Conservation (phyloP, 2,113 vertebrate genomes). For the Martes martes region DNA sequence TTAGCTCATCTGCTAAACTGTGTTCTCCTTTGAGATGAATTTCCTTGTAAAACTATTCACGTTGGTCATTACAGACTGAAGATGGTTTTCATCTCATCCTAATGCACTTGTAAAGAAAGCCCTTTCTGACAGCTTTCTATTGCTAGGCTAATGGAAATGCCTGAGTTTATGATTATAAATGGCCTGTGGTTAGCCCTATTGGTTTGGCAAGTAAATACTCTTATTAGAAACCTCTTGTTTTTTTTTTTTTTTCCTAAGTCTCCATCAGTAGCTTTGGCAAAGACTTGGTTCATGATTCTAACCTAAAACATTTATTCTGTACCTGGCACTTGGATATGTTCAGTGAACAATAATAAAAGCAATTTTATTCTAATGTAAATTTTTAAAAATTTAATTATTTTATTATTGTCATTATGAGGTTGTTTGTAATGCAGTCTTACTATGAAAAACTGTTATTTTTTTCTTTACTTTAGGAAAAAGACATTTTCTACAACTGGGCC, state of each 20-base stretch:
- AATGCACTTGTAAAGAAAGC: neutral
- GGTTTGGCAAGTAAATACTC: neutral
- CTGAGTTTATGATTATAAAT: neutral
- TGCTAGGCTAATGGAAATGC: neutral
- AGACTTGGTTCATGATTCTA: neutral
- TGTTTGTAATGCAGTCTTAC: neutral
- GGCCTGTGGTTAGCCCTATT: neutral
- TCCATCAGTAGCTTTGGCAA: neutral
- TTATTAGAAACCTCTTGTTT: neutral
- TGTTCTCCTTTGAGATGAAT: neutral
- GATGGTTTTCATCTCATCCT: neutral
- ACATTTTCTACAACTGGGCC: neutral
- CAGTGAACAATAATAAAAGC: neutral
- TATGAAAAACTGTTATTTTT: neutral
- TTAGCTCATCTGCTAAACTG: neutral
- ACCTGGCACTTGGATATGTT: neutral
- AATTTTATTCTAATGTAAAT: neutral
- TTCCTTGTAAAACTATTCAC: neutral
- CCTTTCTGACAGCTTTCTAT: neutral
- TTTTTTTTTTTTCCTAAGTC: neutral
- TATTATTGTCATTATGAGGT: neutral
- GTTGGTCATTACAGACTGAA: neutral
- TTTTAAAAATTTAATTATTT: neutral
- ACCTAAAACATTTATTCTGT: neutral
- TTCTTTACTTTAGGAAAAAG: neutral